Base-by-base conservation (phyloP, 2,797 vertebrate species). In the Sibirionetta formosa region DNA sequence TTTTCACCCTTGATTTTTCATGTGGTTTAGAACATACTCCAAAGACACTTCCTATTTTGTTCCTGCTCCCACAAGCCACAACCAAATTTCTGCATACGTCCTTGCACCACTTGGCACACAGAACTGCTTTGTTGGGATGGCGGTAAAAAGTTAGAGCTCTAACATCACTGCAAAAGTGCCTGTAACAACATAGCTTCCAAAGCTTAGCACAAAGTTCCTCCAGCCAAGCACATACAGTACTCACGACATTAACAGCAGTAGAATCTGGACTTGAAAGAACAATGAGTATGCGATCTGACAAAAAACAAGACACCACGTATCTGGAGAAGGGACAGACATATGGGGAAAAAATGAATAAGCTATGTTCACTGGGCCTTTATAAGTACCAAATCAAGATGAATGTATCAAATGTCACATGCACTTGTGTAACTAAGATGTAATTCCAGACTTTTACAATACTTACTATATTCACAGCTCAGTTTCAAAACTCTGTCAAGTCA, bases 311-410 rank as follows among this genome's bases (percentile, higher is more conserved):
- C 2, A n/a, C 31, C 7, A 26, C 13, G 4, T 8, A 51, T 22
- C 26, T 61, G 51, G 9, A 69, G 4, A 79, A n/a, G 4, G 11
- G 5, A 15, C 27, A 60, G 40, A 87, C 76, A 68, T 40, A 61
- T 1, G 0, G 11, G 11, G 23, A 18, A 2, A 18, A 14, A 58
- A 2, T 50, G 12, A 58, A 19, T 24, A 33, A 0, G 2, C 10
- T 36, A 36, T 5, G 27, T 40, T 79, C 38, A 81, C 29, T 8
- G 53, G 27, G 5, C 65, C 11, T 51, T 83, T 3, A 71, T 40
- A 71, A 48, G 16, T 57, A 68, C 7, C 11, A 38, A 58, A 87
- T 69, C 35, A 76, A 50, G 19, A 3, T 53, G 10, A 29, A 38
- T 54, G 65, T n/a, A 42, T 7, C 7, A 53, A 16, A 5, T 33